Evolutionary conservation across 1,140 invertebrate genomes (phyloP).

Genomic region (Drosophila aff.): DNA sequence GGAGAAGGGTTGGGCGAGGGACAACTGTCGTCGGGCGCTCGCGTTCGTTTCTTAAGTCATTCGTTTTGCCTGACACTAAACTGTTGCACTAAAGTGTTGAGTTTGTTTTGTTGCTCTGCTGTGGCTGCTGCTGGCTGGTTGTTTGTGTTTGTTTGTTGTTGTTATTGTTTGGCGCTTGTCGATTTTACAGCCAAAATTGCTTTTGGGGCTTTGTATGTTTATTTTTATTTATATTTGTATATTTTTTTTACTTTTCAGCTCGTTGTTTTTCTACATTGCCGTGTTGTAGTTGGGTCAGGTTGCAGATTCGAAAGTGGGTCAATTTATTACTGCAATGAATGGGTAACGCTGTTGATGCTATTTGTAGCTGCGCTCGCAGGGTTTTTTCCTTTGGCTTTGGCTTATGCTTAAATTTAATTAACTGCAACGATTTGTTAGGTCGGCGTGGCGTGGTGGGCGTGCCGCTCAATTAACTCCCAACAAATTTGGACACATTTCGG

Average conservation of each 20-base stretch:
- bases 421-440: slow-evolving; percentile 42
- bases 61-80: slow-evolving; percentile 81
- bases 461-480: slow-evolving; percentile 53
- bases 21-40: slow-evolving; percentile 59
- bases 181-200: slow-evolving; percentile 74
- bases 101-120: slow-evolving; percentile 47
- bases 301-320: slow-evolving; percentile 83
- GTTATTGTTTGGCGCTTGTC: slow-evolving; percentile 74
- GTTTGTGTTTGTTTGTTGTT: slow-evolving; percentile 32
- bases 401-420: slow-evolving; percentile 71
- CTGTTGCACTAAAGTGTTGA: slow-evolving; percentile 81
- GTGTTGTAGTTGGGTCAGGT: slow-evolving; percentile 81
- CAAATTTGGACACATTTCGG: slow-evolving; percentile 59
- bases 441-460: slow-evolving; percentile 38
- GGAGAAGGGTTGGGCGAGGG: slow-evolving; percentile 30
- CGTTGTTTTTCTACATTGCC: slow-evolving; percentile 60
- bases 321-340: slow-evolving; percentile 82
- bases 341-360: slow-evolving; percentile 50
- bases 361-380: slow-evolving; percentile 40
- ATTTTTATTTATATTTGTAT: neutral
- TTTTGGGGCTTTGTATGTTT: slow-evolving; percentile 58
- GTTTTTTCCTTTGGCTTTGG: slow-evolving; percentile 10
- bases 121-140: slow-evolving; percentile 31
- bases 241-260: slow-evolving; percentile 17
- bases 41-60: slow-evolving; percentile 82